Conservation (phyloP, 2,113 vertebrate species). For the Corythoichthys haematopterus region DNA sequence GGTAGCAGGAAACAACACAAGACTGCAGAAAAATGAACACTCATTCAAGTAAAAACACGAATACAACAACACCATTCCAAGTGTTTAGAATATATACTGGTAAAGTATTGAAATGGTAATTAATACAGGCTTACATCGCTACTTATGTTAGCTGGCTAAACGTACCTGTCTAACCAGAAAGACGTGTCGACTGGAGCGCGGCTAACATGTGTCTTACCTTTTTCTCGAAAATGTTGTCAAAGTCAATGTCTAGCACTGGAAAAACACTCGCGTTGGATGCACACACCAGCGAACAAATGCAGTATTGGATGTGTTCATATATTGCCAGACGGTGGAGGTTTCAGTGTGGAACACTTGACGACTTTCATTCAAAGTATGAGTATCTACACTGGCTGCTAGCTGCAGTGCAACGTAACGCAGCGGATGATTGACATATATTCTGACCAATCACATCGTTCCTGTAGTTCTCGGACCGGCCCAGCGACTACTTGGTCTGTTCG, state of each 20-base stretch:
- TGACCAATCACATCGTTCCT: background rate
- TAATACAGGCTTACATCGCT: background rate
- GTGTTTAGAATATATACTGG: background rate
- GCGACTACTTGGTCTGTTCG: background rate
- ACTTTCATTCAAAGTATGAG: constrained; percentile 66
- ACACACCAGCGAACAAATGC: background rate
- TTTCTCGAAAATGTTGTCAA: constrained; percentile 12
- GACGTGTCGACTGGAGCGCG: constrained; percentile 31
- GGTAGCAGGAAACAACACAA: constrained; percentile 10
- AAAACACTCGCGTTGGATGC: background rate
- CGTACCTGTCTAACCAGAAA: constrained; percentile 64
- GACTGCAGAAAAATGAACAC: constrained; percentile 4
- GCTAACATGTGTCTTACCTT: constrained; percentile 49
- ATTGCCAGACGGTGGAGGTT: constrained; percentile 9
- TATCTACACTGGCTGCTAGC: constrained; percentile 13
- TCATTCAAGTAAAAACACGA: background rate
- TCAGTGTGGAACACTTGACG: constrained; percentile 29
- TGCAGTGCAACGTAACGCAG: constrained; percentile 28
- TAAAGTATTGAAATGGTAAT: background rate
- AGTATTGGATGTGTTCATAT: constrained; percentile 13
- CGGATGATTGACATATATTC: background rate
- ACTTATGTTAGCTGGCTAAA: constrained; percentile 29
- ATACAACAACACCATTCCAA: background rate
- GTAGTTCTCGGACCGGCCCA: background rate
- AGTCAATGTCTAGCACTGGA: background rate